Conservation (phyloP, 2,888 invertebrate genomes). For the Leuctra nigra region DNA sequence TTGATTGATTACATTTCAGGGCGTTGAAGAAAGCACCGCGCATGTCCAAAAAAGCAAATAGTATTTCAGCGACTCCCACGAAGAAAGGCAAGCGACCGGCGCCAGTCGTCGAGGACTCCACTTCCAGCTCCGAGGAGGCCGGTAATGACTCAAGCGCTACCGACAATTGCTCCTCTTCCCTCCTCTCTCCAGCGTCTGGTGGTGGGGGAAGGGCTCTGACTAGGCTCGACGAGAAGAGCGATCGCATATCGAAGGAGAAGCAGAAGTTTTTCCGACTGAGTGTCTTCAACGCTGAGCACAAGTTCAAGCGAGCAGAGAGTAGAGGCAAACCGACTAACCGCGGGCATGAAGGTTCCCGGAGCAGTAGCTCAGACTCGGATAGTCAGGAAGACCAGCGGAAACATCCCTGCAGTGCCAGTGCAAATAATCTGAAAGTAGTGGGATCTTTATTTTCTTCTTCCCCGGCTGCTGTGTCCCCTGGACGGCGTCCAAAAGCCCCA, state of each 20-base stretch:
- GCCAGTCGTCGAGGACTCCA: slow-evolving; percentile 2
- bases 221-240: slow-evolving; percentile 54
- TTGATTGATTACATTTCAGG: slow-evolving; percentile 18
- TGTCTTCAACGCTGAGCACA: slow-evolving; percentile 62
- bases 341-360: not conserved
- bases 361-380: slow-evolving; percentile 25
- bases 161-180: slow-evolving; percentile 28
- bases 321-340: not conserved
- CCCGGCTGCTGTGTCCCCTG: slow-evolving; percentile 8
- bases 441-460: slow-evolving; percentile 21
- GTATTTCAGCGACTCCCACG: slow-evolving; percentile 23
- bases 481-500: not conserved
- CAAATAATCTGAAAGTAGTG: slow-evolving; percentile 22
- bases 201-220: slow-evolving; percentile 35
- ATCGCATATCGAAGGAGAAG: slow-evolving; percentile 79
- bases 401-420: not conserved
- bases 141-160: slow-evolving; percentile 37
- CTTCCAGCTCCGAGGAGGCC: slow-evolving; percentile 33
- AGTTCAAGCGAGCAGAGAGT: slow-evolving; percentile 32
- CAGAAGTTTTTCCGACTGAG: slow-evolving; percentile 80
- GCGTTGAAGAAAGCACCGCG: slow-evolving; percentile 15
- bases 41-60: slow-evolving; percentile 4
- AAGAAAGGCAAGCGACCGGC: slow-evolving; percentile 35
- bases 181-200: slow-evolving; percentile 36
- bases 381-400: not conserved